A percentile compares a stretch with the other conserved stretches of the same genome.
Evolutionary conservation across 2,888 invertebrate genomes (phyloP).

Genomic region (Nephrotoma appendiculata): DNA sequence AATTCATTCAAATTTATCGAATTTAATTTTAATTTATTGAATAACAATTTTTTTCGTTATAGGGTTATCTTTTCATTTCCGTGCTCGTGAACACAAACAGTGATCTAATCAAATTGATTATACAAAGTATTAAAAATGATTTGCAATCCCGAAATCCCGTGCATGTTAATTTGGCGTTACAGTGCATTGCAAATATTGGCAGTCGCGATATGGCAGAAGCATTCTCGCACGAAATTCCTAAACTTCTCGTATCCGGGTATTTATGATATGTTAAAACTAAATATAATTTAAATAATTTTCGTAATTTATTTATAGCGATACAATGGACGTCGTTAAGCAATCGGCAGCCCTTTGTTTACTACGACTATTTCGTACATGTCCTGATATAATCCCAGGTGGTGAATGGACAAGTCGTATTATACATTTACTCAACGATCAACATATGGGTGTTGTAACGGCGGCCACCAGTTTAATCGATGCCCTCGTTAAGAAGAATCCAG

Average conservation of each 20-base stretch:
- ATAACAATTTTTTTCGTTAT: slow-evolving; percentile 23
- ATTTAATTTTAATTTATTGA: slow-evolving; percentile 7
- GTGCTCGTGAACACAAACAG: slow-evolving; percentile 98
- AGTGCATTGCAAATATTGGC: slow-evolving; percentile 99
- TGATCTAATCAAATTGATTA: slow-evolving; percentile 96
- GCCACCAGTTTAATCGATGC: slow-evolving; percentile 97
- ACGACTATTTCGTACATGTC: slow-evolving; percentile 84
- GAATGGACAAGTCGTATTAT: slow-evolving; percentile 99
- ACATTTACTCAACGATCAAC: slow-evolving; percentile 95
- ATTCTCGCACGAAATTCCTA: slow-evolving; percentile 95
- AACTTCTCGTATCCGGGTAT: slow-evolving; percentile 90
- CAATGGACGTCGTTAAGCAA: slow-evolving; percentile 99
- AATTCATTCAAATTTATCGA: too few species aligned
- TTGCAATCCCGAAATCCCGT: slow-evolving; percentile 92
- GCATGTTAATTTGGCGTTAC: slow-evolving; percentile 94
- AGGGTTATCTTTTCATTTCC: slow-evolving; percentile 99
- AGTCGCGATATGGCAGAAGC: slow-evolving; percentile 99
- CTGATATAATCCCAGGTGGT: slow-evolving; percentile 90
- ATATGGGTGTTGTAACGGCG: slow-evolving; percentile 98
- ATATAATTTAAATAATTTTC: background rate
- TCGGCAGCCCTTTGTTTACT: slow-evolving; percentile 95
- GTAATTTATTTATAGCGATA: slow-evolving; percentile 50
- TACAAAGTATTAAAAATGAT: slow-evolving; percentile 98
- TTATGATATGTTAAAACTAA: background rate
- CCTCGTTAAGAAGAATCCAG: slow-evolving; percentile 95